Percentiles rank a stretch among this genome's conserved stretches.
Evolutionary conservation across 2,797 vertebrate species (phyloP).

Genomic region (Oophaga sylvatica): DNA sequence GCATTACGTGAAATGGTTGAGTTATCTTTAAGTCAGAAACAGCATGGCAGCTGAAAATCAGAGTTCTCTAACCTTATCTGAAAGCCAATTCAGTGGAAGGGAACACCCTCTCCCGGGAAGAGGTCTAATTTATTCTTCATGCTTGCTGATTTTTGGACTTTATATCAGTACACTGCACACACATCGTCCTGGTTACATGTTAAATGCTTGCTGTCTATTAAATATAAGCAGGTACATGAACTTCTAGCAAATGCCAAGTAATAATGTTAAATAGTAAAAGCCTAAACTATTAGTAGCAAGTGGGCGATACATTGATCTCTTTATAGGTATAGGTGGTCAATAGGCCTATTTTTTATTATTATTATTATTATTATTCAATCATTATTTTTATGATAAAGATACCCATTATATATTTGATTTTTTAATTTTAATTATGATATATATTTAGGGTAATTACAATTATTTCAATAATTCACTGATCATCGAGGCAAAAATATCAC

Average conservation of each 20-base stretch:
- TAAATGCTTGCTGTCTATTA: constrained; percentile 41
- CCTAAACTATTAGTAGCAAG: neutral
- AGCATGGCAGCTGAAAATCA: constrained; percentile 49
- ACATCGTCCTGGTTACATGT: constrained; percentile 40
- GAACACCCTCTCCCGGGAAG: constrained; percentile 51
- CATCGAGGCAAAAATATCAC: no score
- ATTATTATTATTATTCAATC: no score
- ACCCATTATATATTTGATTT: no score
- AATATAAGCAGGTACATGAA: constrained; percentile 37
- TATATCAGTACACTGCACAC: constrained; percentile 49
- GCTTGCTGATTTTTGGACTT: constrained; percentile 52
- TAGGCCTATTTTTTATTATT: no score
- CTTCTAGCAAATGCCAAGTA: neutral
- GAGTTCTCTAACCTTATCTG: constrained; percentile 46
- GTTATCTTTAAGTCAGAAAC: constrained; percentile 54
- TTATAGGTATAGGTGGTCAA: no score
- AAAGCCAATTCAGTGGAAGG: constrained; percentile 51
- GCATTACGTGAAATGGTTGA: constrained; percentile 43
- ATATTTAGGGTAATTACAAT: no score
- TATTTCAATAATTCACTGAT: no score
- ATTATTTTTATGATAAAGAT: no score
- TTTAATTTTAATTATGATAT: no score
- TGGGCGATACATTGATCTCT: neutral
- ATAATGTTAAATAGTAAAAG: neutral
- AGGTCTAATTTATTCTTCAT: constrained; percentile 57